Evolutionary conservation across 2,888 invertebrate genomes (phyloP), one percentile per base, ranked within the genome.

Genomic region (Parnassius mnemosyne): DNA sequence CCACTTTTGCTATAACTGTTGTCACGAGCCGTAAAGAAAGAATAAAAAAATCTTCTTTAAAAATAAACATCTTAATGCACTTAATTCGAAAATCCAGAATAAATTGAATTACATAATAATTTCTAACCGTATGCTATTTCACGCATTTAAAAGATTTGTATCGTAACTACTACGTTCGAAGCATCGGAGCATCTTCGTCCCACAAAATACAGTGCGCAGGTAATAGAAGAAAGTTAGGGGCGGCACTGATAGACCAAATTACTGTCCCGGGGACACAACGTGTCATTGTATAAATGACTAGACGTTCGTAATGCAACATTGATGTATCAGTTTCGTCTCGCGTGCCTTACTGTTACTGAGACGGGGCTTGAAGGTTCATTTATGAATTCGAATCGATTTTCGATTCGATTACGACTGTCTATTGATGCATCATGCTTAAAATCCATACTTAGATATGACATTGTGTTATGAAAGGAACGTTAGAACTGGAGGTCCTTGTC

Each of bases 221-320:
- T 68, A 69, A 69, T 70, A 62, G 65, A 68, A 63, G 69, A 69
- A 66, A 69, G 64, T 65, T 65, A 57, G 60, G 52, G 65, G 66
- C 65, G 62, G 34, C 46, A 46, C 46, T 44, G 44, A 47, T 12
- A 47, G 59, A 55, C 59, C 20, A 52, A 63, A 63, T 63, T 59
- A 56, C 55, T 25, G 52, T 56, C 46, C 42, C 16, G 55, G 59
- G 51, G 52, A 55, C 59, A 41, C 41, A 63, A 55, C 63, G 55
- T 63, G 63, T 63, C 59, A 63, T 63, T 63, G 59, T 63, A 58
- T 51, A 58, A 51, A 62, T 62, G 53, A 51, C 54, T 58, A n/a
- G 61, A 53, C 54, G 54, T 62, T 74, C 66, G 61, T 74, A 75
- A 77, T 76, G 76, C 76, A 78, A 77, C 74, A 76, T 80, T 78